phyloP scores from a whole-genome alignment of 2,888 invertebrate species.

The Aproaerema taeniolella region DNA sequence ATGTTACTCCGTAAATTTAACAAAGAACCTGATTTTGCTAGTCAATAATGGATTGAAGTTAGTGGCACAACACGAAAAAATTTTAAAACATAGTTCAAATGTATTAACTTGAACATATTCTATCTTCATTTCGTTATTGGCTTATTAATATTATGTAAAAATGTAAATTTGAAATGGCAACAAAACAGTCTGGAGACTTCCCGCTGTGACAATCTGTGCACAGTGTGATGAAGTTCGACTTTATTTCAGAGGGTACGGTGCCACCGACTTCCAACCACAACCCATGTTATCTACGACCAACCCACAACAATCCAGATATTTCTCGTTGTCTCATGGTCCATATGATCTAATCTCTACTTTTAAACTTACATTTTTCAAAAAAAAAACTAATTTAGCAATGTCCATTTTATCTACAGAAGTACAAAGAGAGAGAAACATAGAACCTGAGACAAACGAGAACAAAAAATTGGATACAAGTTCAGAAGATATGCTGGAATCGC shows the following conservation, averaged over 20 bases:
- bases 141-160: no score
- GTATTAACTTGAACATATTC: no score
- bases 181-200: conserved; percentile 56
- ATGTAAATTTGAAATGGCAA: conserved; percentile 66
- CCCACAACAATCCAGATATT: conserved; percentile 79
- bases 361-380: conserved; percentile 30
- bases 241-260: conserved; percentile 77
- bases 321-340: conserved; percentile 81
- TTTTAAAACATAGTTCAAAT: no score
- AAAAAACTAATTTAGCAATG: conserved; percentile 54
- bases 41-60: no score
- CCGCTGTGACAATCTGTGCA: conserved; percentile 44
- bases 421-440: conserved; percentile 65
- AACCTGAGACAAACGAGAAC: conserved; percentile 70
- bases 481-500: conserved; percentile 72
- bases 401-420: conserved; percentile 76
- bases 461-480: conserved; percentile 61
- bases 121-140: no score
- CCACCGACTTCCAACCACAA: conserved; percentile 66
- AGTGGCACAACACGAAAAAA: no score
- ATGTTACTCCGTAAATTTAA: no score
- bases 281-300: conserved; percentile 70
- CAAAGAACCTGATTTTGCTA: no score
- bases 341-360: conserved; percentile 69
- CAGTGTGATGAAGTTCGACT: conserved; percentile 69